Conservation (phyloP, 2,888 invertebrate species). For the Cosmia trapezina region DNA sequence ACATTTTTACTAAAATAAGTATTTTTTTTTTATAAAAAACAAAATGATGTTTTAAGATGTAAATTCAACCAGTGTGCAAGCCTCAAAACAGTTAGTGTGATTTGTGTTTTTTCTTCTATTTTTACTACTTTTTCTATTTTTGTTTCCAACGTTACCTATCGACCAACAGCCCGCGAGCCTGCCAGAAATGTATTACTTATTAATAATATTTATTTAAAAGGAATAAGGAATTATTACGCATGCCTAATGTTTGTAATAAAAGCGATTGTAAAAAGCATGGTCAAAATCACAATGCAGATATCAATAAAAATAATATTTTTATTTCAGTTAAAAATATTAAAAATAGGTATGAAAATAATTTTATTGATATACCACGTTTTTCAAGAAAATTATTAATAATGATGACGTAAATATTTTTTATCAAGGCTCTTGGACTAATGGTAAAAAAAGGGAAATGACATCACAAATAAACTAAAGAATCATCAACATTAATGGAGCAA, state of each 20-base stretch:
- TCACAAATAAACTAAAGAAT: constrained; percentile 46
- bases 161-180: constrained; percentile 80
- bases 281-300: constrained; percentile 63
- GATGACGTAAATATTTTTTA: constrained; percentile 34
- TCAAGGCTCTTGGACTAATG: constrained; percentile 54
- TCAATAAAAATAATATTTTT: constrained; percentile 50
- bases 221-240: constrained; percentile 68
- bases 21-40: constrained; percentile 7
- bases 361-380: constrained; percentile 49
- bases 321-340: constrained; percentile 3
- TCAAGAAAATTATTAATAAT: constrained; percentile 30
- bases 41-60: constrained; percentile 25
- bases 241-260: constrained; percentile 73
- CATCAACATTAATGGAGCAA: constrained; percentile 58
- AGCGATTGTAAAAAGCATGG: constrained; percentile 73
- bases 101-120: constrained; percentile 56
- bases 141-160: constrained; percentile 79
- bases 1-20: constrained; percentile 47
- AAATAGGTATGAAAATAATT: constrained; percentile 7
- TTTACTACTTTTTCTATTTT: constrained; percentile 54
- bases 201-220: constrained; percentile 56
- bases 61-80: constrained; percentile 60
- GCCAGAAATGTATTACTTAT: constrained; percentile 70
- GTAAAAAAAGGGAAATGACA: constrained; percentile 26
- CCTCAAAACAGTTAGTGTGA: constrained; percentile 56